Percentiles rank a stretch among this genome's conserved stretches.
phyloP scores from a whole-genome alignment of 2,797 vertebrate species.

The Coendou prehensilis region DNA sequence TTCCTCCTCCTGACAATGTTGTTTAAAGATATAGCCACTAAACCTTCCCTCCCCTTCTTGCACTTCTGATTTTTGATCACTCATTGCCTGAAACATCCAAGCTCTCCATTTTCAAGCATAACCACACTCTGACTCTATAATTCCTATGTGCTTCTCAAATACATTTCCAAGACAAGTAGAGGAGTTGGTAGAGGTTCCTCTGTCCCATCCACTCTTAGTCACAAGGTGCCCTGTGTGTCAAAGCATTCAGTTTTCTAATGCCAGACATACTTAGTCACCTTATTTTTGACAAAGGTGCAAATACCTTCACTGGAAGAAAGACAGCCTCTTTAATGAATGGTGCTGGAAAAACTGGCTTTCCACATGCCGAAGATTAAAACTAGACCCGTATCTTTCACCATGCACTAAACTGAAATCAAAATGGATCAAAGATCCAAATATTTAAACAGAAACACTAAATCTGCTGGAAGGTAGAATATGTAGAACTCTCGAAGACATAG shows the following conservation, averaged over 20 bases:
- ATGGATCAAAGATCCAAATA: not conserved
- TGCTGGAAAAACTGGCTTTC: not conserved
- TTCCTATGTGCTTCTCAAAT: not conserved
- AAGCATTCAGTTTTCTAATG: constrained; percentile 30
- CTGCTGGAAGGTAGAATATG: too few species aligned
- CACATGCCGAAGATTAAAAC: not conserved
- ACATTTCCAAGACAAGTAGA: not conserved
- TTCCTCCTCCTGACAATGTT: not conserved
- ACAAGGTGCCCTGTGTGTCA: not conserved
- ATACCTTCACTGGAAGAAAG: not conserved
- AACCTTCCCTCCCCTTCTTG: not conserved
- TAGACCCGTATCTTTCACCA: not conserved
- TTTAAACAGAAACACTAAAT: too few species aligned
- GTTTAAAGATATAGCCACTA: not conserved
- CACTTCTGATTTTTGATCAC: not conserved
- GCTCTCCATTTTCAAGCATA: constrained; percentile 4
- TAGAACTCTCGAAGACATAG: too few species aligned
- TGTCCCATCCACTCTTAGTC: not conserved
- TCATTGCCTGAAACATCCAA: constrained; percentile 26
- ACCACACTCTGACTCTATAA: not conserved
- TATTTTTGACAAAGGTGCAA: not conserved
- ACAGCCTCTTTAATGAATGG: not conserved
- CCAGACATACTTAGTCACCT: not conserved
- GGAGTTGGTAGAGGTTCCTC: not conserved
- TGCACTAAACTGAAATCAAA: not conserved